Percentiles rank a stretch among this genome's conserved stretches.
phyloP scores from a whole-genome alignment of 1,140 invertebrate genomes.

The Tetramorium parvispinum region DNA sequence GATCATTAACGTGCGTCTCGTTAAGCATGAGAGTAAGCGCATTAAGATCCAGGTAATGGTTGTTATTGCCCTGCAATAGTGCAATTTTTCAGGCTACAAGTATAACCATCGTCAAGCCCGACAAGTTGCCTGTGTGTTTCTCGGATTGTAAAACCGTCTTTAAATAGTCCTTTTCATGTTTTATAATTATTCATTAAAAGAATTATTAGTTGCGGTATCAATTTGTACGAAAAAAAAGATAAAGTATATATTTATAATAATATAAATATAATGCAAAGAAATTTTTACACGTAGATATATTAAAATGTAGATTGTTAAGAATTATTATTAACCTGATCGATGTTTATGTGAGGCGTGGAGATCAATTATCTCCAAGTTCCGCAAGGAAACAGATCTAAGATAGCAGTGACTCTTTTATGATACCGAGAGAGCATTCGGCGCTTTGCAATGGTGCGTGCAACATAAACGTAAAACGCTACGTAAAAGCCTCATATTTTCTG shows the following conservation, averaged over 20 bases:
- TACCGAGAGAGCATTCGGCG: background rate
- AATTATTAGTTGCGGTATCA: background rate
- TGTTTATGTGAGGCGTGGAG: background rate
- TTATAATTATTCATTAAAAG: background rate
- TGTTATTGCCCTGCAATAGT: slow-evolving; percentile 24
- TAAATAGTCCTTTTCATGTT: background rate
- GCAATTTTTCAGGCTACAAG: slow-evolving; percentile 15
- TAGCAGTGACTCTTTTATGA: slow-evolving; percentile 14
- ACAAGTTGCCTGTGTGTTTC: background rate
- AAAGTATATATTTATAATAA: slow-evolving; percentile 1
- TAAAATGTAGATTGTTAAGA: slow-evolving; percentile 8
- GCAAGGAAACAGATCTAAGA: background rate
- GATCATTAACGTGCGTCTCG: slow-evolving; percentile 53
- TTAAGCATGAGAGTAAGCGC: slow-evolving; percentile 35
- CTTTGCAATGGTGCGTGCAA: slow-evolving; percentile 45
- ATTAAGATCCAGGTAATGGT: slow-evolving; percentile 16
- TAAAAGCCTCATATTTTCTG: slow-evolving; percentile 44
- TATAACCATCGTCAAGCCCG: background rate
- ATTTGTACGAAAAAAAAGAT: background rate
- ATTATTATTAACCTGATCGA: background rate
- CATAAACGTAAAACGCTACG: slow-evolving; percentile 48
- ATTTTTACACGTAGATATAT: background rate
- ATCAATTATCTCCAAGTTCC: background rate
- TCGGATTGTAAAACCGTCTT: background rate
- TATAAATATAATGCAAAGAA: background rate